Conservation (phyloP, 2,113 vertebrate species). For the Odocoileus virginianus region DNA sequence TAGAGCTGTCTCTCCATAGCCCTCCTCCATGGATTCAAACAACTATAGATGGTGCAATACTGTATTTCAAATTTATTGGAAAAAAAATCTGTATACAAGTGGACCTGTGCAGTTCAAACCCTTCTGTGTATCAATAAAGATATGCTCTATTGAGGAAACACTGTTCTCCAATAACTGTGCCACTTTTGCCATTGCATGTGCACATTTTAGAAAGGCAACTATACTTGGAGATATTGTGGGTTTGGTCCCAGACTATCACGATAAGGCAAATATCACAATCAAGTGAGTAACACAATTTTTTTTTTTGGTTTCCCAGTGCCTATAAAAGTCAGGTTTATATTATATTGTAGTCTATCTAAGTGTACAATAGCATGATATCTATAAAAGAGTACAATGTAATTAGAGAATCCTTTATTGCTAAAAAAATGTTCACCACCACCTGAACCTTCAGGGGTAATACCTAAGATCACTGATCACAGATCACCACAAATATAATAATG, state of each 20-base stretch:
- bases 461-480: background rate
- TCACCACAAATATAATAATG: background rate
- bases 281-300: background rate
- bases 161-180: background rate
- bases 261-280: background rate
- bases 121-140: background rate
- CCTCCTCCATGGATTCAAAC: background rate
- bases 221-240: background rate
- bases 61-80: background rate
- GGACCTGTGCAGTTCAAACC: background rate
- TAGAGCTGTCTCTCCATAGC: background rate
- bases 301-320: background rate
- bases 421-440: background rate
- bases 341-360: background rate
- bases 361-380: background rate
- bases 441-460: background rate
- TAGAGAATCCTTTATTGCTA: background rate
- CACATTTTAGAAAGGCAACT: background rate
- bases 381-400: background rate
- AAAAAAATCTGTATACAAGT: background rate
- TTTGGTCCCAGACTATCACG: background rate
- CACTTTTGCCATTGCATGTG: background rate
- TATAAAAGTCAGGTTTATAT: background rate
- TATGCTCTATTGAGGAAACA: background rate
- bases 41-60: background rate